phyloP scores from a whole-genome alignment of 2,888 invertebrate species.

The Alsophila aescularia region DNA sequence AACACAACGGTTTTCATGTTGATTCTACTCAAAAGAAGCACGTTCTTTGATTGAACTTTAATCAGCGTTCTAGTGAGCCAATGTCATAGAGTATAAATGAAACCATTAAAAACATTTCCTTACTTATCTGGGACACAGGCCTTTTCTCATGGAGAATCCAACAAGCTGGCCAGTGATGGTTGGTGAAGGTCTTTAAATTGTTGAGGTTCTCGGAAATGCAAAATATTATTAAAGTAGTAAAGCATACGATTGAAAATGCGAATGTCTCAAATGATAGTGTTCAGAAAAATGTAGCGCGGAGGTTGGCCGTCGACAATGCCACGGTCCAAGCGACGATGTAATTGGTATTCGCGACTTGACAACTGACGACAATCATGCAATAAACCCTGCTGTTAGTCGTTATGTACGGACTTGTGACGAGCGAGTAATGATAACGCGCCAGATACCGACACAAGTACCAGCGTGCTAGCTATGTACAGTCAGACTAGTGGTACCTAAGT shows the following conservation, averaged over 20 bases:
- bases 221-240: background rate
- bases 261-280: conserved; percentile 3
- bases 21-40: too few species aligned
- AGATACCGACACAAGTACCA: background rate
- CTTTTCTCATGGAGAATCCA: too few species aligned
- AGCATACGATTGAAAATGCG: background rate
- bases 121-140: too few species aligned
- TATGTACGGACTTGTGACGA: conserved; percentile 31
- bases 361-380: conserved; percentile 65
- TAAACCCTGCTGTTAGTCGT: conserved; percentile 51
- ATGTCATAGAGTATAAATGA: too few species aligned
- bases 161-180: too few species aligned
- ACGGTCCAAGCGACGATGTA: conserved; percentile 58
- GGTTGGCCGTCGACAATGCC: conserved; percentile 44
- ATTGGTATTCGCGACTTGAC: conserved; percentile 59
- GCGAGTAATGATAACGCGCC: conserved; percentile 16
- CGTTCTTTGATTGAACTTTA: too few species aligned
- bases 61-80: too few species aligned
- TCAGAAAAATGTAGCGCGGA: conserved; percentile 35
- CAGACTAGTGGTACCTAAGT: too few species aligned
- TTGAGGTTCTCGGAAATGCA: too few species aligned
- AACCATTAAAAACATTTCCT: too few species aligned
- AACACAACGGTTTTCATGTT: too few species aligned
- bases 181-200: too few species aligned
- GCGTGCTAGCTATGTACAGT: background rate